A percentile compares a stretch with the other conserved stretches of the same genome.
phyloP scores from a whole-genome alignment of 2,797 vertebrate genomes.

The Danio jaintianensis region DNA sequence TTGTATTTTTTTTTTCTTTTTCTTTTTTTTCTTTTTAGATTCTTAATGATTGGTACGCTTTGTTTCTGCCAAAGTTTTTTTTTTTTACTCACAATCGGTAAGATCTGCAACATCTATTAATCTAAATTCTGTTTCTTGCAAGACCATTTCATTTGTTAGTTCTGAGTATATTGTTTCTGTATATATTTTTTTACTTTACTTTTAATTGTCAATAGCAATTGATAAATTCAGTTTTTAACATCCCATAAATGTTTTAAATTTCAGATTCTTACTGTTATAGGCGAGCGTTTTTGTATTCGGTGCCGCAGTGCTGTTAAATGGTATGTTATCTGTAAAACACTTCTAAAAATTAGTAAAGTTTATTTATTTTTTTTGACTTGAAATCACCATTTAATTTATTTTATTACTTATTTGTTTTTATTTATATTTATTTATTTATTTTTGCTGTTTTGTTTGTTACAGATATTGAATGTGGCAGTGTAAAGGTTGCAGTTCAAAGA shows the following conservation, averaged over 20 bases:
- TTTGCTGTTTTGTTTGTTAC: background rate
- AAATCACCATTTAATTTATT: too few species aligned
- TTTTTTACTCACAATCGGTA: conserved; percentile 31
- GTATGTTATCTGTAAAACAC: too few species aligned
- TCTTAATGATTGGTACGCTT: conserved; percentile 14
- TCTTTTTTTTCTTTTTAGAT: too few species aligned
- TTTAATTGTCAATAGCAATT: conserved; percentile 6
- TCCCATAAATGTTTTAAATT: too few species aligned
- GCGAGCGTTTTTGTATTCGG: too few species aligned
- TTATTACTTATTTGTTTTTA: too few species aligned
- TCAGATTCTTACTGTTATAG: too few species aligned
- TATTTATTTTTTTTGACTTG: too few species aligned
- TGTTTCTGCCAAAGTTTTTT: conserved; percentile 34
- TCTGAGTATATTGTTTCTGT: background rate
- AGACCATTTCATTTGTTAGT: conserved; percentile 5
- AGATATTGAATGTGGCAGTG: conserved; percentile 30
- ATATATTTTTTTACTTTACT: background rate
- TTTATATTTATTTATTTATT: too few species aligned
- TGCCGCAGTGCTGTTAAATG: too few species aligned
- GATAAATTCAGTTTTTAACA: background rate
- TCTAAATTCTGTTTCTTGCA: conserved; percentile 9
- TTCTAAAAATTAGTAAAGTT: too few species aligned
- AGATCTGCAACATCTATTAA: conserved; percentile 38
- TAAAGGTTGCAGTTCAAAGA: conserved; percentile 20
- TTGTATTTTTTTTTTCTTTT: conserved; percentile 35